Evolutionary conservation across 2,888 invertebrate species (phyloP).

Genomic region (Gryllus longicercus): DNA sequence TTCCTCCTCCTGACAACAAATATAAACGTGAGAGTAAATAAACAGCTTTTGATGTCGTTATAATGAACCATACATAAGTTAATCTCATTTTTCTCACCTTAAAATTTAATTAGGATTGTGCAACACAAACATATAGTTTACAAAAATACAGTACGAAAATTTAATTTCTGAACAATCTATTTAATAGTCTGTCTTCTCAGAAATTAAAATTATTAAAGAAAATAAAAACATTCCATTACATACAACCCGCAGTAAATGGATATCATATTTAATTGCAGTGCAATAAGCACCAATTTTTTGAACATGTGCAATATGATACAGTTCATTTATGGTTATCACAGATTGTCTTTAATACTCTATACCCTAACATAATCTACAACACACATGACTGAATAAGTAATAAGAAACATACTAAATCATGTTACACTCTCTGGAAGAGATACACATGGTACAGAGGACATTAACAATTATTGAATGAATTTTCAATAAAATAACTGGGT

Average conservation of each 20-base stretch:
- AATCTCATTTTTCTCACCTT: too few species aligned
- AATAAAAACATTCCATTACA: neutral
- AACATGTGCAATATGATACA: slow-evolving; percentile 2
- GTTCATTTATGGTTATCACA: neutral
- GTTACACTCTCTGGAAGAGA: neutral
- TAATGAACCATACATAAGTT: too few species aligned
- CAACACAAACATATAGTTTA: too few species aligned
- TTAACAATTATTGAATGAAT: neutral
- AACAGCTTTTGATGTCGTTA: too few species aligned
- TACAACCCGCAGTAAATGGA: neutral
- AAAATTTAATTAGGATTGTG: too few species aligned
- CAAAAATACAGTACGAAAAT: too few species aligned
- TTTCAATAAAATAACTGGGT: neutral
- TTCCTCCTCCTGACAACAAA: too few species aligned
- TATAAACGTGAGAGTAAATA: too few species aligned
- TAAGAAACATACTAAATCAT: neutral
- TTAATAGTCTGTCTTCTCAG: too few species aligned
- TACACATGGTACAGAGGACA: neutral
- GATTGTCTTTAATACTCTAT: slow-evolving; percentile 1
- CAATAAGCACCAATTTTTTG: neutral
- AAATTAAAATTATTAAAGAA: too few species aligned
- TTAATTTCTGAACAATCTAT: too few species aligned
- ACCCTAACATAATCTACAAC: neutral
- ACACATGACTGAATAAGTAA: neutral
- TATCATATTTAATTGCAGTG: neutral